Base-by-base conservation (phyloP, 2,113 vertebrate genomes). In the human (Homo sapiens) region DNA sequence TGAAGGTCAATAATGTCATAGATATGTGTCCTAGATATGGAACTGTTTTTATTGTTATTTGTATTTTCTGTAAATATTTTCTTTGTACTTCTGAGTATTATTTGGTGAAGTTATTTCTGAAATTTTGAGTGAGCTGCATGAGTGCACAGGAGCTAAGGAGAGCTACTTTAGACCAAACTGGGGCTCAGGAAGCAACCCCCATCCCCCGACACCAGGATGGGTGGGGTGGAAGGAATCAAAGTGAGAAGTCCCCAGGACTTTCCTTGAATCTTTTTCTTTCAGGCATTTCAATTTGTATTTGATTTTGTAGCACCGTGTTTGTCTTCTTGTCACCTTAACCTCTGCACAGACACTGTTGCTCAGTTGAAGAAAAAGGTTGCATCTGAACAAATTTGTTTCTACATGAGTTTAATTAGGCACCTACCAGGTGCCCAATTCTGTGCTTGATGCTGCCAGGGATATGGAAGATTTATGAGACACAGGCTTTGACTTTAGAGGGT, bases 401-500 rank as follows among this genome's bases (percentile, higher is more conserved):
- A 94, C 81, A 70, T 96, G 57, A 84, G 85, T 94, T 95, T 97
- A 93, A 97, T 97, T 96, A 97, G 93, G 81, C n/a, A 78, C 75
- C 70, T 96, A 94, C 84, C 94, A 90, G 94, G 94, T 92, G 64
- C 93, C 94, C 87, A 96, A 40, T 81, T 97, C 85, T 97, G 66
- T 95, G 64, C 78, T 94, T 94, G 84, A 82, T 78, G 81, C 50
- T 97, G 94, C 96, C 97, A 97, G 94, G 88, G 79, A 88, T 48
- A 82, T 89, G 75, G 94, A 97, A 97, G 94, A 95, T 97, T 97
- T 96, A 98, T 95, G 96, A 96, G 90, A 90, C 59, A 89, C 80
- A 93, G 96, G 27, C 92, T 97, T 96, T 96, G 94, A 96, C 85
- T 98, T 95, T 84, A 80, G 88, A 98, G 80, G 93, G 79, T 94